Evolutionary conservation across 1,140 invertebrate species (phyloP), one percentile per base, ranked within the genome.

Genomic region (Aphaenogaster ashmeadi): DNA sequence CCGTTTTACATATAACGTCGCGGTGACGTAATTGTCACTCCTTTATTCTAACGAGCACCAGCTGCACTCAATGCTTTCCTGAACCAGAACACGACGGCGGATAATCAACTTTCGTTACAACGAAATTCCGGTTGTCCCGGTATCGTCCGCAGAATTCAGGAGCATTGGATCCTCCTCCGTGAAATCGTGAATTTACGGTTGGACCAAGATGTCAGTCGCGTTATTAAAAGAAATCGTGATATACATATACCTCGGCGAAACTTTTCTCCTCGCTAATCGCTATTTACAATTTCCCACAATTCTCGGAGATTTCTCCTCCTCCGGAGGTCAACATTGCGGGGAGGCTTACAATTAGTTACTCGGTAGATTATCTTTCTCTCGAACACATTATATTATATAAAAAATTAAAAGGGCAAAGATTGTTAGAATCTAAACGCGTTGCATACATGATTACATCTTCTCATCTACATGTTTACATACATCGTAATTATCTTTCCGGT

Each of bases 151-250:
- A 54, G 44, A 21, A 71, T 44, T 71, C 54, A 6, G 52, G 1
- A 21, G 11, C 18, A 11, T 3, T 15, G 9, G 21, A 69, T 52
- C 33, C 74, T 38, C 47, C 13, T 88, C 72, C 88, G 80, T 84
- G 80, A 89, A 89, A 89, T 87, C 71, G 56, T n/a, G 64, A 85
- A 85, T 88, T 87, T 88, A 88, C 56, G 58, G 18, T 5, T 66
- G 18, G 11, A n/a, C 18, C 27, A 33, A 47, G 8, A 15, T 38
- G 27, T 64, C 60, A 47, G 41, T 47, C 15, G 9, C 15, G 21
- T 67, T 41, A 11, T 67, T 41, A 13, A 80, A 69, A 69, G n/a
- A 69, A 80, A 80, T 80, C 62, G 7, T 41, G 33, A 80, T 69
- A 11, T 18, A 50, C 11, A 36, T 47, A 15, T 1, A 44, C 5